These are phyloP conservation scores for Strigamia maritima DNA, from an alignment of 2,888 invertebrate species.

Conservation along the genomic window DNA sequence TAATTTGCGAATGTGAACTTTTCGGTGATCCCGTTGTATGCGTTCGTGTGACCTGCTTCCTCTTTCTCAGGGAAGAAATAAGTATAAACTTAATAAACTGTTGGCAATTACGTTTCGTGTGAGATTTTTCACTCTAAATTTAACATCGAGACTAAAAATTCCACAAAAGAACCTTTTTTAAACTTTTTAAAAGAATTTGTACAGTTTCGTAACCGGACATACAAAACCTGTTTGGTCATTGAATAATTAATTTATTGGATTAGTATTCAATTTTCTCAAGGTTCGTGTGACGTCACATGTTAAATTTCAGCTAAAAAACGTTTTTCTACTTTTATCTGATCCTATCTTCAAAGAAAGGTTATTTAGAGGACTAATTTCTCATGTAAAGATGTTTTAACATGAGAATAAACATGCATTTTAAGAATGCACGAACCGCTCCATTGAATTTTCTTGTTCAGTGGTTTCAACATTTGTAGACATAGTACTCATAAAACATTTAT, in stretches of 20 bases:
- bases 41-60: conserved; percentile 28
- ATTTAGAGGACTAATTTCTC: no score
- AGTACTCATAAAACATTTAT: conserved; percentile 6
- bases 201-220: background rate
- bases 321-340: background rate
- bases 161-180: background rate
- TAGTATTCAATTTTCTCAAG: background rate
- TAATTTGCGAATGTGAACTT: conserved; percentile 2
- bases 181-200: background rate
- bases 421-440: background rate
- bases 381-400: no score
- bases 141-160: background rate
- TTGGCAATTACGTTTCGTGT: background rate
- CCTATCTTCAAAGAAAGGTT: no score
- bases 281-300: background rate
- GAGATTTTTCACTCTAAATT: background rate
- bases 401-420: background rate
- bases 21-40: conserved; percentile 11
- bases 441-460: background rate
- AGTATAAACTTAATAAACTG: background rate
- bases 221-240: background rate
- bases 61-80: conserved; percentile 30
- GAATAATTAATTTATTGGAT: conserved; percentile 9
- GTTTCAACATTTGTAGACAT: background rate
- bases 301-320: background rate